Evolutionary conservation across 2,888 invertebrate species (phyloP).

Genomic region (Ptychoptera albimana): DNA sequence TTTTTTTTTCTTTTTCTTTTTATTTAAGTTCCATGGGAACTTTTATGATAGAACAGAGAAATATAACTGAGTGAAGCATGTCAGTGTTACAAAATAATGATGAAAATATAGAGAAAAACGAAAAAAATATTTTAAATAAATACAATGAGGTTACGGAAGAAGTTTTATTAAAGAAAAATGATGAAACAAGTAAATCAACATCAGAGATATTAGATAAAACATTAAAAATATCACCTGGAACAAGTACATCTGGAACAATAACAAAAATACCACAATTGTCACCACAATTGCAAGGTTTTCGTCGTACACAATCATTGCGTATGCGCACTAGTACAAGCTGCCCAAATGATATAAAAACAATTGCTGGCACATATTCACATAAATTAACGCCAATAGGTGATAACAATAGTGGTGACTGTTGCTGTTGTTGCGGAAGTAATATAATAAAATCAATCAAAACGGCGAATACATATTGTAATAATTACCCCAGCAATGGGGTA

Average conservation of each 20-base stretch:
- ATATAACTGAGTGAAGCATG: too few relatives aligned
- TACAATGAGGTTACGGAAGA: conserved; percentile 1
- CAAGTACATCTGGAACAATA: conserved; percentile 3
- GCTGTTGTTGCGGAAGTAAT: too few relatives aligned
- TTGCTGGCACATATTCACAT: too few relatives aligned
- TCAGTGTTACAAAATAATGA: conserved; percentile 5
- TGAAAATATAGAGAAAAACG: conserved; percentile 5
- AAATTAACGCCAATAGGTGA: too few relatives aligned
- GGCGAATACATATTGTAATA: too few relatives aligned
- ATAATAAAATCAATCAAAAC: too few relatives aligned
- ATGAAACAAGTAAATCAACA: conserved; percentile 9
- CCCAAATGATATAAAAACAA: conserved; percentile 7
- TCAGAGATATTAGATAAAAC: conserved; percentile 8
- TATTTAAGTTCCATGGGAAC: too few relatives aligned
- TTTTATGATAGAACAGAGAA: too few relatives aligned
- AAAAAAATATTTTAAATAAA: not conserved
- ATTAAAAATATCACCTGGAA: not conserved
- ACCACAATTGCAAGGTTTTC: conserved; percentile 29
- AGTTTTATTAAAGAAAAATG: not conserved
- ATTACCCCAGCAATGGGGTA: too few relatives aligned
- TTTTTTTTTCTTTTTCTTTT: too few relatives aligned
- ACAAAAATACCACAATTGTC: conserved; percentile 13
- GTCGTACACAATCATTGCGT: conserved; percentile 49
- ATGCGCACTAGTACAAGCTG: conserved; percentile 41
- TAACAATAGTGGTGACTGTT: too few relatives aligned